Percentiles rank a stretch among this genome's conserved stretches.
Evolutionary conservation across 2,797 vertebrate genomes (phyloP).

Genomic region (Lepilemur ruficaudatus): DNA sequence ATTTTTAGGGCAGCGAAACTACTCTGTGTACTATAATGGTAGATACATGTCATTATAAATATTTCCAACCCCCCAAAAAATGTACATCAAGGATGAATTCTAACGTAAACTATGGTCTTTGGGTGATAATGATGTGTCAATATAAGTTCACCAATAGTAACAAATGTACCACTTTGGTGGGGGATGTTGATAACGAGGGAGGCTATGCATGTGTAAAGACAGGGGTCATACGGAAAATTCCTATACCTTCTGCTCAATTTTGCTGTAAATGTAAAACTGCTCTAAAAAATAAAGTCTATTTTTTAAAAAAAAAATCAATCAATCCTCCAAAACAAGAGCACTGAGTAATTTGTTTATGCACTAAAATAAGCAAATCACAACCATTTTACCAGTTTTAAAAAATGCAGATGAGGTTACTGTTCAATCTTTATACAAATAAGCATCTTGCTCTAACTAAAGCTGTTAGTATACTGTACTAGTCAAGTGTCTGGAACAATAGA

Average conservation of each 20-base stretch:
- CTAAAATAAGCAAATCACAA: background rate
- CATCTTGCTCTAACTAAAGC: background rate
- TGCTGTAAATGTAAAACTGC: background rate
- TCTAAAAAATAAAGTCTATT: background rate
- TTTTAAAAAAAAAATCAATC: background rate
- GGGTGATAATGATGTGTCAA: background rate
- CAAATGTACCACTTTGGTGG: background rate
- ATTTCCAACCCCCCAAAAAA: background rate
- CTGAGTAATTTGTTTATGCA: background rate
- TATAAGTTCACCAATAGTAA: background rate
- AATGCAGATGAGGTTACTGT: background rate
- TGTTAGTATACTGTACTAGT: background rate
- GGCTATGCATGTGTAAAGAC: background rate
- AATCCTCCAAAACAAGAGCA: constrained; percentile 11
- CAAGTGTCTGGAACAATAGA: background rate
- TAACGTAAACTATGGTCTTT: background rate
- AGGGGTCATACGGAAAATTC: background rate
- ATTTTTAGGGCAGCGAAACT: background rate
- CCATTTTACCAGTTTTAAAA: background rate
- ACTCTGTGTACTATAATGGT: background rate
- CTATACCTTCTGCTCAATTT: background rate
- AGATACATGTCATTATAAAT: background rate
- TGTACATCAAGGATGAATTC: background rate
- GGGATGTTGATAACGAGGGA: background rate
- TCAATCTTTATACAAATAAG: background rate